Evolutionary conservation across 92 coral and sea anemone genomes (phyloP).

Genomic region (Hydrozoanthus gracilis): DNA sequence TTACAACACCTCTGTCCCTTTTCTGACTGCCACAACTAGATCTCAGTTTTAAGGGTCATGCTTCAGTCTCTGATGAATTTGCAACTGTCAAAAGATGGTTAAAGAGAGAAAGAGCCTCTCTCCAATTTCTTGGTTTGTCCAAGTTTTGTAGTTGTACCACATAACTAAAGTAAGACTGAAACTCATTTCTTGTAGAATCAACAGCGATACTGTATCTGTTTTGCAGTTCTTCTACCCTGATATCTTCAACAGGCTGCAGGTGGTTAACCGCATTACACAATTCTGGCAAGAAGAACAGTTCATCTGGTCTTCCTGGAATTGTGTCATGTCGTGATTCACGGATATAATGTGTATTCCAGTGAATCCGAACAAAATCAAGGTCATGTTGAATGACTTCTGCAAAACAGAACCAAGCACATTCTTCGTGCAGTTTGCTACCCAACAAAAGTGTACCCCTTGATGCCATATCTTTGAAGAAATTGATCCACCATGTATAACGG

Average conservation of each 20-base stretch:
- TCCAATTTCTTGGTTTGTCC: conserved; percentile 11
- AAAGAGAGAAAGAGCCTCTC: conserved; percentile 35
- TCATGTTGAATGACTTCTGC: conserved; percentile 30
- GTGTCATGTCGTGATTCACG: conserved; percentile 12
- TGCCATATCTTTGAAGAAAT: conserved; percentile 44
- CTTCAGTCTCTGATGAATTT: background rate
- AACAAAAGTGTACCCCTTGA: conserved; percentile 1
- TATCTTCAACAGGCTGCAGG: conserved; percentile 14
- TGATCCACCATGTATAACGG: conserved; percentile 60
- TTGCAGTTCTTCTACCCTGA: conserved; percentile 6
- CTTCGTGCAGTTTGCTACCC: conserved; percentile 2
- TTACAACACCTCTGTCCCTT: conserved; percentile 11
- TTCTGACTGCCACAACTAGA: conserved; percentile 2
- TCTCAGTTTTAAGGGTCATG: conserved; percentile 2
- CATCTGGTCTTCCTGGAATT: conserved; percentile 29
- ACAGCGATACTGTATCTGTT: background rate
- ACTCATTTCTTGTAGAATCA: background rate
- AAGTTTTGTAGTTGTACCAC: background rate
- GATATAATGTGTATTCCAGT: conserved; percentile 32
- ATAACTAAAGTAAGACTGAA: background rate
- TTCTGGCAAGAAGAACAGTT: conserved; percentile 10
- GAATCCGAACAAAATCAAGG: background rate
- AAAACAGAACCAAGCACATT: conserved; percentile 46
- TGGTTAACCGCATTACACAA: background rate
- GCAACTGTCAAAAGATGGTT: conserved; percentile 37